phyloP scores from a whole-genome alignment of 2,113 vertebrate genomes.

The Strix uralensis region DNA sequence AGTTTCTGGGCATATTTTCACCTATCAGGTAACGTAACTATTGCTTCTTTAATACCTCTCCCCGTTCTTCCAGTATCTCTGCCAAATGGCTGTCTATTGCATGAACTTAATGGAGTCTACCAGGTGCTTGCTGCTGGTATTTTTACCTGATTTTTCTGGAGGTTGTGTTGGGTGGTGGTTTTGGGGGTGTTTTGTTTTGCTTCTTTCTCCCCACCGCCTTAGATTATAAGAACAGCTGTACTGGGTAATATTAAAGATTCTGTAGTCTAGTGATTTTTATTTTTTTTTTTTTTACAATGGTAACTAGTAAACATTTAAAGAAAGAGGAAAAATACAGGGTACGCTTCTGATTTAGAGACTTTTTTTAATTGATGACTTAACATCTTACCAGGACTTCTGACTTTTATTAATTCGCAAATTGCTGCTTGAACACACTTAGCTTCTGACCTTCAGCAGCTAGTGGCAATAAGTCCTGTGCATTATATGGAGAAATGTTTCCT shows the following conservation, averaged over 20 bases:
- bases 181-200: not conserved
- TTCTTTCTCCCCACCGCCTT: fast-evolving
- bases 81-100: not conserved
- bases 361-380: not conserved
- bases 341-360: not conserved
- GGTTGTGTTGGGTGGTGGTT: not conserved
- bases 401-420: not conserved
- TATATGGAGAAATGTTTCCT: not conserved
- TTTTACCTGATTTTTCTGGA: not conserved
- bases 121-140: not conserved
- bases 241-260: not conserved
- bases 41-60: not conserved
- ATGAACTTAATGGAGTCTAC: not conserved
- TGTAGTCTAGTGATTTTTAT: not conserved
- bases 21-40: slow-evolving; percentile 83
- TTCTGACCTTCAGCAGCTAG: not conserved
- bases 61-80: not conserved
- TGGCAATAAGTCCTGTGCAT: not conserved
- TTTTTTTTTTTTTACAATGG: not conserved
- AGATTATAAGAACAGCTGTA: not conserved
- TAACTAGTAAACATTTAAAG: not conserved
- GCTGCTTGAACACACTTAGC: not conserved
- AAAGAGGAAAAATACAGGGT: not conserved
- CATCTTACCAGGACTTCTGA: not conserved
- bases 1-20: slow-evolving; percentile 84